phyloP scores from a whole-genome alignment of 2,888 invertebrate species.

The Drosophila mettleri region DNA sequence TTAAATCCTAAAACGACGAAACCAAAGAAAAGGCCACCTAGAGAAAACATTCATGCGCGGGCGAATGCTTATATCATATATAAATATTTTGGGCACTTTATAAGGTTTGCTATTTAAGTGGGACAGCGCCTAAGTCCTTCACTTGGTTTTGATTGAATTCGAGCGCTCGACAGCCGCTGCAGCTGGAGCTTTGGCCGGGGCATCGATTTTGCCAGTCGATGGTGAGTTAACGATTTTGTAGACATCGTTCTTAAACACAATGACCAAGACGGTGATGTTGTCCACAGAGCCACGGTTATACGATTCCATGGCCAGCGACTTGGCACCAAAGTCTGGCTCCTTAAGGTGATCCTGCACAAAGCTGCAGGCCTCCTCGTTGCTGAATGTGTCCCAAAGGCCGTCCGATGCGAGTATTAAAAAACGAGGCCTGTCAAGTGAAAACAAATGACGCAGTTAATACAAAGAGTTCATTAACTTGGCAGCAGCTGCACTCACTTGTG shows the following conservation, averaged over 20 bases:
- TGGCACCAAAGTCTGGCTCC: conserved; percentile 95
- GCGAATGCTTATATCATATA: conserved; percentile 41
- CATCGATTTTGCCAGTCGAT: conserved; percentile 15
- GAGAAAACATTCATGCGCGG: conserved; percentile 18
- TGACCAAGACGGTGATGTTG: conserved; percentile 97
- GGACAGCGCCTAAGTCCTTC: conserved; percentile 25
- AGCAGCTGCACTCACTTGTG: conserved; percentile 86
- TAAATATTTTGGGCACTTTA: conserved; percentile 67
- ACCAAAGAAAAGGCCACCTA: conserved; percentile 7
- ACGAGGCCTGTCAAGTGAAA: conserved; percentile 87
- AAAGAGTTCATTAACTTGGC: conserved; percentile 35
- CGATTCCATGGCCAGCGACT: conserved; percentile 95
- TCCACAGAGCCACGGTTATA: conserved; percentile 96
- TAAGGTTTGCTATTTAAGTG: conserved; percentile 17
- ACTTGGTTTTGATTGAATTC: conserved; percentile 70
- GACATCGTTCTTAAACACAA: conserved; percentile 89
- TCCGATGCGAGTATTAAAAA: conserved; percentile 97
- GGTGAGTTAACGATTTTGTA: conserved; percentile 75
- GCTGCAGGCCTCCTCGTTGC: conserved; percentile 96
- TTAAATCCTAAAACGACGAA: conserved; percentile 36
- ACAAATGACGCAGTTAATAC: conserved; percentile 15
- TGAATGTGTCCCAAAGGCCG: conserved; percentile 98
- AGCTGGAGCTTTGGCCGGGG: conserved; percentile 55
- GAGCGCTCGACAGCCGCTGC: conserved; percentile 57
- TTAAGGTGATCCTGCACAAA: conserved; percentile 94